These are phyloP conservation scores for Anthophora plumipes DNA, from an alignment of 2,888 invertebrate species.

Conservation along the genomic window DNA sequence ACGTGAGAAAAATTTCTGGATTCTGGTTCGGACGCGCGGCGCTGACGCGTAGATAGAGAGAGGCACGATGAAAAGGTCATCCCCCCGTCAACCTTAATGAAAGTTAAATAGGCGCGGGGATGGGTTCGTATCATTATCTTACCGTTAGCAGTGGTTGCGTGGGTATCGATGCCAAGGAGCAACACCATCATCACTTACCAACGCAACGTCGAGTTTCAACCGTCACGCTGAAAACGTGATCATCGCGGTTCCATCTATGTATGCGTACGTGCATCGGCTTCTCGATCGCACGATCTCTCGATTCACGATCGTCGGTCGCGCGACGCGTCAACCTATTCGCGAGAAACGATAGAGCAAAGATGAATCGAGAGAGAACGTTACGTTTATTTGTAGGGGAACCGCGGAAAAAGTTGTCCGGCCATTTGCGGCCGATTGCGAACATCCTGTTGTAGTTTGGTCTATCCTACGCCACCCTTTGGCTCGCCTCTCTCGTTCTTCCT, in stretches of 20 bases:
- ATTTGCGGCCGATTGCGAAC: constrained; percentile 67
- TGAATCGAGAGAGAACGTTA: constrained; percentile 73
- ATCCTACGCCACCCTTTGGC: constrained; percentile 49
- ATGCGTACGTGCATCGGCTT: background rate
- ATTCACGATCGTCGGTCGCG: background rate
- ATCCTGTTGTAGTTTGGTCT: constrained; percentile 71
- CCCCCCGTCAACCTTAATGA: constrained; percentile 68
- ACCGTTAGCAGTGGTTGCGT: constrained; percentile 64
- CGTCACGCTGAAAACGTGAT: constrained; percentile 44
- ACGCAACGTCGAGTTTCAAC: too few species aligned
- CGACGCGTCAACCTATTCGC: constrained; percentile 28
- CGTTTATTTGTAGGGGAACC: constrained; percentile 75
- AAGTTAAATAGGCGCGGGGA: constrained; percentile 66
- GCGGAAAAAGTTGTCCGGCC: constrained; percentile 73
- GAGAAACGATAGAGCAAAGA: constrained; percentile 60
- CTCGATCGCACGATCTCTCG: background rate
- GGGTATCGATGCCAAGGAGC: constrained; percentile 42
- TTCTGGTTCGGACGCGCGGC: constrained; percentile 42
- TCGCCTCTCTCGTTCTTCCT: too few species aligned
- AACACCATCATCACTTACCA: too few species aligned
- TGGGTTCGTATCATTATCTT: constrained; percentile 59
- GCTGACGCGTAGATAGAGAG: constrained; percentile 60
- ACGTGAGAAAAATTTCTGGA: constrained; percentile 63
- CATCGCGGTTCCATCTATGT: background rate
- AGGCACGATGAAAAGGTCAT: constrained; percentile 63